Conservation (phyloP, 2,797 vertebrate genomes). For the Acanthis flammea region DNA sequence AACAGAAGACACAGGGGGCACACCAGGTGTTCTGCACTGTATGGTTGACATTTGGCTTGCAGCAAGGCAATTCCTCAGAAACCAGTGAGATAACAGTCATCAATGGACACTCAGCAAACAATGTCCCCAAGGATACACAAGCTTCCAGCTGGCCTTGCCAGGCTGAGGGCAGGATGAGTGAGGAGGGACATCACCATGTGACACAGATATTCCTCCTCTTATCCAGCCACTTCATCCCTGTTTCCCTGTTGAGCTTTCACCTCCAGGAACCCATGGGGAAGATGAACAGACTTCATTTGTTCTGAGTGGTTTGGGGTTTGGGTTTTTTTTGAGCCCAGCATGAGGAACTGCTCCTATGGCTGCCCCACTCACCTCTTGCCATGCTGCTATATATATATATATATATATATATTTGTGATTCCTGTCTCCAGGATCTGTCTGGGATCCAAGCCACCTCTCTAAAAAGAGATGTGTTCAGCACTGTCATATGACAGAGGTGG, state of each 20-base stretch:
- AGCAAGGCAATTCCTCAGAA: background rate
- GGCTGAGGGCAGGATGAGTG: background rate
- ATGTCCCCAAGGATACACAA: background rate
- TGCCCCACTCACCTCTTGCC: background rate
- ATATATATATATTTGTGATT: background rate
- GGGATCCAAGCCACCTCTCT: background rate
- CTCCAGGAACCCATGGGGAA: background rate
- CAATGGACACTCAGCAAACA: background rate
- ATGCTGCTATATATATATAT: background rate
- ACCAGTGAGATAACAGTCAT: background rate
- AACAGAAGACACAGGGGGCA: background rate
- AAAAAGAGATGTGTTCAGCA: background rate
- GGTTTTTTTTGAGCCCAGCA: background rate
- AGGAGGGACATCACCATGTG: background rate
- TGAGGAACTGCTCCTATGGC: background rate
- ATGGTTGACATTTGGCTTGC: background rate
- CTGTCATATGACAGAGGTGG: background rate
- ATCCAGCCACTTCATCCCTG: background rate
- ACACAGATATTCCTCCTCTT: background rate
- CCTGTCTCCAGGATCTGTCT: background rate
- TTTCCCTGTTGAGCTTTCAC: background rate
- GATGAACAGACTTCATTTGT: background rate
- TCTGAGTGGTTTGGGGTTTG: background rate
- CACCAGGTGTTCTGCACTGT: rapidly evolving
- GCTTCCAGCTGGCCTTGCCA: background rate